A percentile compares a stretch with the other conserved stretches of the same genome.
phyloP scores from a whole-genome alignment of 2,113 vertebrate genomes.

The Dasypus novemcinctus region DNA sequence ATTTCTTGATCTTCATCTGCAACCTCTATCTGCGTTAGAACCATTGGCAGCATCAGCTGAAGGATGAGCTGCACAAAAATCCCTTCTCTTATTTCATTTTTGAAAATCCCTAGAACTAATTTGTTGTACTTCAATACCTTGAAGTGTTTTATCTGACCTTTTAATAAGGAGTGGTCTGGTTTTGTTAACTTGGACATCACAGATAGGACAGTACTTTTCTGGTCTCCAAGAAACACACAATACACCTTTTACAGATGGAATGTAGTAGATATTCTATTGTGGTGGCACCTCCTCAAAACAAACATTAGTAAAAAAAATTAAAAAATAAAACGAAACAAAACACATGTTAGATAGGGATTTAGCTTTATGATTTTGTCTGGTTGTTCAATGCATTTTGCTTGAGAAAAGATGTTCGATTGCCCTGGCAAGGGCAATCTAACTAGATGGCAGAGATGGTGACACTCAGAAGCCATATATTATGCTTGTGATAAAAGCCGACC shows the following conservation, averaged over 20 bases:
- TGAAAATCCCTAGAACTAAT: constrained; percentile 94
- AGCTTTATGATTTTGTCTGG: no score
- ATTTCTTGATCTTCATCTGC: constrained; percentile 98
- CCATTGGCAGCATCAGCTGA: no score
- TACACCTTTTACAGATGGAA: no score
- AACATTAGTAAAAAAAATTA: no score
- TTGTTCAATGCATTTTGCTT: no score
- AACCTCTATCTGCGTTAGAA: constrained; percentile 98
- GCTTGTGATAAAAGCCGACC: constrained; percentile 97
- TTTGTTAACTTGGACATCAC: constrained; percentile 92
- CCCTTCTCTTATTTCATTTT: no score
- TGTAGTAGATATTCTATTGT: no score
- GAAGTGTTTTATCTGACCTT: constrained; percentile 98
- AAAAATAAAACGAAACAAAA: no score
- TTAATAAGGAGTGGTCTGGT: constrained; percentile 98
- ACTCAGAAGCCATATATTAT: constrained; percentile 95
- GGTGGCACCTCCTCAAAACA: no score
- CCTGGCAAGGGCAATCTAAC: constrained; percentile 82
- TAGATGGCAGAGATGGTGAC: constrained; percentile 94
- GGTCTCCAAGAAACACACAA: no score
- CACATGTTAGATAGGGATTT: constrained; percentile 75
- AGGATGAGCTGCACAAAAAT: no score
- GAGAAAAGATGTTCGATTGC: constrained; percentile 52
- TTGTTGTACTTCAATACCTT: constrained; percentile 99
- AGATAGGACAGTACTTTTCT: no score